Evolutionary conservation across 2,888 invertebrate genomes (phyloP).

Genomic region (Rambutsinella grinnellia): DNA sequence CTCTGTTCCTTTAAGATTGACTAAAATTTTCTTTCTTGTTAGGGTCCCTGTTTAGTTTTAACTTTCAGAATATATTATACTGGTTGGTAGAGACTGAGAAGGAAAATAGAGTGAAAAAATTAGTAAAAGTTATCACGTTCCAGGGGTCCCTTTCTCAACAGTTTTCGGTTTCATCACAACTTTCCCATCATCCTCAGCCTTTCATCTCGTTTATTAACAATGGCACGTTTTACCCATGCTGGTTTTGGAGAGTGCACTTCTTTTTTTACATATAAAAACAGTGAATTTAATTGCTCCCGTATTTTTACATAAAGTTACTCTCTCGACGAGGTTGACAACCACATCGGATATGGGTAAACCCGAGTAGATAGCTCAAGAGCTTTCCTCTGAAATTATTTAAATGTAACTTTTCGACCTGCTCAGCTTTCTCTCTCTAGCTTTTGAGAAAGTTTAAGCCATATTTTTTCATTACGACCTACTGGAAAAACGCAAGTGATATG

Average conservation of each 20-base stretch:
- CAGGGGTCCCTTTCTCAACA: conserved; percentile 16
- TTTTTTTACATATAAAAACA: no score
- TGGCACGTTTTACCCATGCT: conserved; percentile 9
- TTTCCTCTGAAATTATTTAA: no score
- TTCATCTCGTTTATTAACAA: conserved; percentile 7
- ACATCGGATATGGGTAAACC: no score
- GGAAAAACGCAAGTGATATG: no score
- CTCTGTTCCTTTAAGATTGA: conserved; percentile 18
- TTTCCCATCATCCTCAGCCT: conserved; percentile 20
- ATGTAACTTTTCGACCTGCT: no score
- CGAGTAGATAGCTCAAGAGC: no score
- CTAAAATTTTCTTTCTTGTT: background rate
- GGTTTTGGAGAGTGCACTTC: background rate
- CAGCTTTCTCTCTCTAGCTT: no score
- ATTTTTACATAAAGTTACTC: no score
- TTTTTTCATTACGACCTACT: no score
- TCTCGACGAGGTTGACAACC: no score
- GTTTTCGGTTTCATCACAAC: conserved; percentile 29
- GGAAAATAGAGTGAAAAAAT: conserved; percentile 3
- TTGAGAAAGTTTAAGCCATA: no score
- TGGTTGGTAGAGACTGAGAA: background rate
- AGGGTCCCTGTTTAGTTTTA: background rate
- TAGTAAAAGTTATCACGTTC: conserved; percentile 39
- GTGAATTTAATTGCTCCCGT: no score
- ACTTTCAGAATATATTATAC: background rate